These are phyloP conservation scores for Pseudococcus longispinus DNA, from an alignment of 2,888 invertebrate species.

Conservation along the genomic window DNA sequence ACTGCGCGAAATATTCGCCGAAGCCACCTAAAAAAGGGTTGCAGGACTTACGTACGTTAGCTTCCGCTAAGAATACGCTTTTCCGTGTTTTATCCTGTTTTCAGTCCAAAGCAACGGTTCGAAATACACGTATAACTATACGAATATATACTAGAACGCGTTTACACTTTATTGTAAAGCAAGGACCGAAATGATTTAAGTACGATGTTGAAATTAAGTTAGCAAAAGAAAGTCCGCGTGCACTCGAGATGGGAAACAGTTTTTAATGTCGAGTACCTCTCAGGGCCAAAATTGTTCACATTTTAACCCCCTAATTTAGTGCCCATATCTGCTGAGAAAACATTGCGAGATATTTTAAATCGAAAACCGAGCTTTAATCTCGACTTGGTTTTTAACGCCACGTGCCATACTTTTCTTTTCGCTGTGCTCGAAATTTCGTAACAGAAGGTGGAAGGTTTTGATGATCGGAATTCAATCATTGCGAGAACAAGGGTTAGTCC, in stretches of 20 bases:
- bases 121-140: neutral
- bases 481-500: neutral
- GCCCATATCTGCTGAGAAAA: neutral
- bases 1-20: constrained; percentile 42
- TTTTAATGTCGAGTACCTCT: constrained; percentile 30
- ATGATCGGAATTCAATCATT: constrained; percentile 22
- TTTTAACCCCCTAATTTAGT: constrained; percentile 24
- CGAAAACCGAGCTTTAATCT: neutral
- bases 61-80: constrained; percentile 39
- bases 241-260: constrained; percentile 20
- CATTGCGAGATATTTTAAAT: neutral
- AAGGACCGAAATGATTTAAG: constrained; percentile 53
- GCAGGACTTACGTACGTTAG: constrained; percentile 6
- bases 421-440: neutral
- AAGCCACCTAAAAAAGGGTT: constrained; percentile 49
- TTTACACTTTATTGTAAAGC: constrained; percentile 47
- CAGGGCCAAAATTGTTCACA: neutral
- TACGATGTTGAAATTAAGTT: constrained; percentile 43
- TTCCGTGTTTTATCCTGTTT: constrained; percentile 21
- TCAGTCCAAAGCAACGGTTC: constrained; percentile 2
- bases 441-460: neutral
- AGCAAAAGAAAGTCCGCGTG: constrained; percentile 40
- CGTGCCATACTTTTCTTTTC: neutral
- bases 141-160: neutral
- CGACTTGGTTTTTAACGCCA: neutral